These are phyloP conservation scores for Choreutis nemorana DNA, from an alignment of 2,888 invertebrate genomes.

Conservation along the genomic window DNA sequence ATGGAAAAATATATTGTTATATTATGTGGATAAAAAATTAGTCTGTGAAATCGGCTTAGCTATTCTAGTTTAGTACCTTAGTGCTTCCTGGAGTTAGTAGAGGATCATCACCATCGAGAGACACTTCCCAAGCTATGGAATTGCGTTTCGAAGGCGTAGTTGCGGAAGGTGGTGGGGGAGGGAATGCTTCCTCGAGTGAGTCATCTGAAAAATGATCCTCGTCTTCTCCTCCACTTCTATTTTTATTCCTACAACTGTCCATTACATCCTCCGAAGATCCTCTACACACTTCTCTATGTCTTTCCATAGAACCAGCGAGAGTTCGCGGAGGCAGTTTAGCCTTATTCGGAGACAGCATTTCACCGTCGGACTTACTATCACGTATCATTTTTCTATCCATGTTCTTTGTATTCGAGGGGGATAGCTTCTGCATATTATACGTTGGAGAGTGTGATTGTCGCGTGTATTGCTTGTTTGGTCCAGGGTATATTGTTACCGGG, in stretches of 20 bases:
- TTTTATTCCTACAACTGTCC: conserved; percentile 38
- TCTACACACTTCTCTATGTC: conserved; percentile 82
- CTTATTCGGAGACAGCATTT: conserved; percentile 50
- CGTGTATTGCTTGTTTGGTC: conserved; percentile 50
- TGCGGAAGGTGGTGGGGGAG: conserved; percentile 67
- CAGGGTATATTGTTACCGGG: conserved; percentile 73
- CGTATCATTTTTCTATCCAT: conserved; percentile 44
- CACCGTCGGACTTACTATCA: conserved; percentile 48
- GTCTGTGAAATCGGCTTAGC: neutral
- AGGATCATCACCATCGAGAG: conserved; percentile 75
- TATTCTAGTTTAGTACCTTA: conserved; percentile 45
- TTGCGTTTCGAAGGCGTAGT: conserved; percentile 74
- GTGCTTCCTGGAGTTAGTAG: conserved; percentile 75
- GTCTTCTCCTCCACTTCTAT: conserved; percentile 41
- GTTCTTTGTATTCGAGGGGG: conserved; percentile 46
- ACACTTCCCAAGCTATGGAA: conserved; percentile 89
- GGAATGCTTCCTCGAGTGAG: conserved; percentile 79
- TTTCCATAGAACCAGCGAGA: conserved; percentile 75
- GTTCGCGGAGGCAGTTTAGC: conserved; percentile 73
- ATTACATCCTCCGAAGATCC: conserved; percentile 61
- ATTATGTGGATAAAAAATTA: neutral
- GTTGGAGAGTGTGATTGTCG: conserved; percentile 51
- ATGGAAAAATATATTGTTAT: neutral
- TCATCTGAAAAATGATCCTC: conserved; percentile 81
- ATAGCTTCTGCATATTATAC: conserved; percentile 39